Evolutionary conservation across 2,797 vertebrate genomes (phyloP).

Genomic region (Sphaeramia orbicularis): DNA sequence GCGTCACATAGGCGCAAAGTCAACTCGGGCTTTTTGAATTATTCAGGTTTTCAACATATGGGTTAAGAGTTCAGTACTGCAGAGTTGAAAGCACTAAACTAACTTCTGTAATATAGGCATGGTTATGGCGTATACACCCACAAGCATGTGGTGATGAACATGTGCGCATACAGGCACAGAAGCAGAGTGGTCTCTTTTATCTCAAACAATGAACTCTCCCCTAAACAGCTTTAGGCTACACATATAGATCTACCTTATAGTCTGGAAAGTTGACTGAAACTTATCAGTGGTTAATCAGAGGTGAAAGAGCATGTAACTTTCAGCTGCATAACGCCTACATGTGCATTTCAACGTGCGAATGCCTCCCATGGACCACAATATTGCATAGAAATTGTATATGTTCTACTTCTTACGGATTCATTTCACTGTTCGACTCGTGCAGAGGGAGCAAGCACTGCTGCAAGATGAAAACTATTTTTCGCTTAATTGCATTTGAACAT

Average conservation of each 20-base stretch:
- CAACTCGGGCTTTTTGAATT: conserved; percentile 22
- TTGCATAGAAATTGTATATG: not conserved
- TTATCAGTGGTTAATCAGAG: conserved; percentile 27
- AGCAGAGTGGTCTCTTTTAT: not conserved
- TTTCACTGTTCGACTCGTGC: conserved; percentile 27
- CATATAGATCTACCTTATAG: conserved; percentile 4
- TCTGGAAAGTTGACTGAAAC: conserved; percentile 26
- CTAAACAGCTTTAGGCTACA: not conserved
- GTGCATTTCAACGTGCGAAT: not conserved
- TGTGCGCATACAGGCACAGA: conserved; percentile 1
- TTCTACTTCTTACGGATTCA: conserved; percentile 8
- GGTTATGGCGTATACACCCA: conserved; percentile 23
- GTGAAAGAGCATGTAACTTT: conserved; percentile 22
- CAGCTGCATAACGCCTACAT: conserved; percentile 23
- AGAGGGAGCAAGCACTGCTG: conserved; percentile 8
- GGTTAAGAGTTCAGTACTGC: conserved; percentile 46
- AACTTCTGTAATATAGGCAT: not conserved
- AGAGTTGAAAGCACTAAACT: not conserved
- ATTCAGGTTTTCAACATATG: conserved; percentile 38
- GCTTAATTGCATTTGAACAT: conserved; percentile 52
- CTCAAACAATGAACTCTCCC: not conserved
- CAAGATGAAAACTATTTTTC: conserved; percentile 33
- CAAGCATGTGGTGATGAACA: not conserved
- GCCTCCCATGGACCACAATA: not conserved
- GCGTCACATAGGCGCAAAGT: not conserved